Evolutionary conservation across 2,797 vertebrate species (phyloP), one percentile per base, ranked within the genome.

Genomic region (Sebastolobus altivelis): DNA sequence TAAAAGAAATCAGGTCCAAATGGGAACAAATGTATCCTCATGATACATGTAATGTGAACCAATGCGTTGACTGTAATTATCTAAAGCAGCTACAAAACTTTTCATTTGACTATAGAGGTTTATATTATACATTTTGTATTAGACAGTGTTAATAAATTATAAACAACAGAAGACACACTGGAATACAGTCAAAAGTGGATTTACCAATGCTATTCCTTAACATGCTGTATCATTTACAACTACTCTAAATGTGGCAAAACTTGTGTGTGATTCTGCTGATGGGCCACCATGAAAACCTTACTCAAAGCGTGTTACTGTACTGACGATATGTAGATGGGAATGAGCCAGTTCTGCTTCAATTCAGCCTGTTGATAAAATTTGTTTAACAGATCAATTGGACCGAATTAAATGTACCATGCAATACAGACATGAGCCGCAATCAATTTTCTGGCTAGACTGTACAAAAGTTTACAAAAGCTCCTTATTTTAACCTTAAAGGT

Each of bases 371-470:
- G 46, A 56, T 25, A 43, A 73, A 54, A 61, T 38, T 5, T 14
- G 25, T 69, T 72, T 33, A 62, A 55, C 29, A 52, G 10, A 68
- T 61, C 67, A 65, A 80, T 80, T 29, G 49, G n/a, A 69, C 12
- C 14, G 1, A 65, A 66, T 40, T 31, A 61, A 65, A 74, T 60
- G 37, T 13, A 62, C 43, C 35, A 66, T 76, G 20, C 22, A 63
- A 43, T 29, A 38, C 27, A 46, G 16, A 63, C 16, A 54, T 14
- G 60, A 65, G 8, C 40, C 18, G n/a, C 35, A 66, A 22, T 31
- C 6, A 9, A 25, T 58, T 63, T 52, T 43, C 59, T 43, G 49
- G 37, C 31, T 27, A 10, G 18, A 73, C 54, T 35, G 11, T 37
- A 29, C 8, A 56, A 33, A 56, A 5, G 22, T 38, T 55, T n/a